phyloP scores from a whole-genome alignment of 2,888 invertebrate species.

The Campoplex capitator region DNA sequence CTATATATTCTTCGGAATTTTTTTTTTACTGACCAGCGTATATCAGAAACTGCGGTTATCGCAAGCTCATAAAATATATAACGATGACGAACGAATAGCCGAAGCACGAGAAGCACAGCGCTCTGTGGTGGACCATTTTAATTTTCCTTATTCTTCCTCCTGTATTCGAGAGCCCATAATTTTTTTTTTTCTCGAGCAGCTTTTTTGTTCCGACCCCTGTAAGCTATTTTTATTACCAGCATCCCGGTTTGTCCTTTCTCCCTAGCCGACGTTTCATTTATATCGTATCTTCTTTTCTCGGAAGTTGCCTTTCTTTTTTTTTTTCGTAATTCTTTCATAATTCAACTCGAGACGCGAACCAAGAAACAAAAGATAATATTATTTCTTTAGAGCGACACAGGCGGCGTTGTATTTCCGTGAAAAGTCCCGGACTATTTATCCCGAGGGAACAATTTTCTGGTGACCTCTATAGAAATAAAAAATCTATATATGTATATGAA shows the following conservation, averaged over 20 bases:
- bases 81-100: conserved; percentile 52
- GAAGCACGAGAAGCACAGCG: background rate
- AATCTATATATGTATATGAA: background rate
- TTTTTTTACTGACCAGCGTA: conserved; percentile 17
- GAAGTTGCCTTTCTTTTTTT: background rate
- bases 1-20: background rate
- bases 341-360: conserved; percentile 66
- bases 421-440: conserved; percentile 13
- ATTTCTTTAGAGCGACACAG: conserved; percentile 70
- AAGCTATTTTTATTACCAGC: conserved; percentile 52
- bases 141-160: conserved; percentile 53
- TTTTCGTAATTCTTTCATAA: conserved; percentile 63
- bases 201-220: conserved; percentile 39
- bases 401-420: conserved; percentile 12
- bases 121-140: conserved; percentile 48
- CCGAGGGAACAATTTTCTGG: conserved; percentile 46
- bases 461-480: conserved; percentile 9
- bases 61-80: conserved; percentile 58
- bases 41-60: conserved; percentile 30
- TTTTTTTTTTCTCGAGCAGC: conserved; percentile 22
- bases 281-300: conserved; percentile 17
- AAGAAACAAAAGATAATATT: conserved; percentile 76
- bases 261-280: conserved; percentile 20
- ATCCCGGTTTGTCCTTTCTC: conserved; percentile 30
- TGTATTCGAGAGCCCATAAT: conserved; percentile 22